Percentiles rank a stretch among this genome's conserved stretches.
Evolutionary conservation across 1,140 invertebrate species (phyloP).

Genomic region (Periplaneta americana): DNA sequence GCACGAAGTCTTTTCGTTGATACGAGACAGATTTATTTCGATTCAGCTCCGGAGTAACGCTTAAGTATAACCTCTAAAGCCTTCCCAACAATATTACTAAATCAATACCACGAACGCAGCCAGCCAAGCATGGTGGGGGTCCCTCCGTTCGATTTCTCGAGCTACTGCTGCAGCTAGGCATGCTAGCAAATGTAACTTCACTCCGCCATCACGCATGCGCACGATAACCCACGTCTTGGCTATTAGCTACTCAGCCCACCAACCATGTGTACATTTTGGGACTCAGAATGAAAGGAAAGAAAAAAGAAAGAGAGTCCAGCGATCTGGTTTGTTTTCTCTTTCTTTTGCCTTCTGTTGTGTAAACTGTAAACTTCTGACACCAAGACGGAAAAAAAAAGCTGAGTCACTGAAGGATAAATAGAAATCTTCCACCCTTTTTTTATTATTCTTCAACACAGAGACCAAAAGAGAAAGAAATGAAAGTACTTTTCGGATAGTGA

Average conservation of each 20-base stretch:
- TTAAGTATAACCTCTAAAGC: background rate
- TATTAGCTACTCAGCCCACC: background rate
- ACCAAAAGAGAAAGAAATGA: background rate
- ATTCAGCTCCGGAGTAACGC: background rate
- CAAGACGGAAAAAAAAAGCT: background rate
- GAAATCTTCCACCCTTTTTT: background rate
- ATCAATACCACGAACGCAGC: background rate
- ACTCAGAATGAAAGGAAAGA: too few relatives aligned
- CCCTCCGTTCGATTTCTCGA: background rate
- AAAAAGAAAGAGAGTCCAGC: background rate
- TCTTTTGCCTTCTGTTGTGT: background rate
- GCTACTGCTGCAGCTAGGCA: background rate
- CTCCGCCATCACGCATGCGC: background rate
- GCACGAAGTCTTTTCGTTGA: too few relatives aligned
- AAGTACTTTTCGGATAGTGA: background rate
- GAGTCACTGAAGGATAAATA: background rate
- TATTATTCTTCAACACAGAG: background rate
- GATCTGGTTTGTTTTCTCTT: background rate
- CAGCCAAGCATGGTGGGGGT: background rate
- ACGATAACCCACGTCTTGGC: background rate
- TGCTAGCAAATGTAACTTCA: background rate
- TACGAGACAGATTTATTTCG: background rate
- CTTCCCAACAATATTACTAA: background rate
- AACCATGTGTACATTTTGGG: background rate
- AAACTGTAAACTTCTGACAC: background rate